phyloP scores from a whole-genome alignment of 37 sponge, comb jelly and placozoan species.

The Eunapius fragilis region DNA sequence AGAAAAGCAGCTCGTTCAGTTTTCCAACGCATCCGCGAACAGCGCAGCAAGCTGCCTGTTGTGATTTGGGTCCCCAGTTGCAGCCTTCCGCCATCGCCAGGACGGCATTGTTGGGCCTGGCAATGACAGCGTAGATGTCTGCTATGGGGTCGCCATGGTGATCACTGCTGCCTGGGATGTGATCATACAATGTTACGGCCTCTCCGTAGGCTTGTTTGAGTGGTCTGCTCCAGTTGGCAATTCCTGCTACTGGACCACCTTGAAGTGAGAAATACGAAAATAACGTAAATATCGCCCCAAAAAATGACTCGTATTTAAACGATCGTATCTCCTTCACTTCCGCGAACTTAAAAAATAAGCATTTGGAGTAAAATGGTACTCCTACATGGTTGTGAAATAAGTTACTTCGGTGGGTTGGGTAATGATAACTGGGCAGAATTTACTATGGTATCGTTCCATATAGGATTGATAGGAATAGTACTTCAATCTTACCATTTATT shows the following conservation, averaged over 20 bases:
- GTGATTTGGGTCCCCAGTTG: slow-evolving; percentile 80
- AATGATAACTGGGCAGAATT: too few species aligned
- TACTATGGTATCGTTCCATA: too few species aligned
- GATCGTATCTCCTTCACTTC: too few species aligned
- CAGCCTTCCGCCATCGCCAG: slow-evolving; percentile 80
- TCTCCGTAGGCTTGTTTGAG: slow-evolving; percentile 59
- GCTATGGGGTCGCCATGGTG: slow-evolving; percentile 88
- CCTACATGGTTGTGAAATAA: too few species aligned
- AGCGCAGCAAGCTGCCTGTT: slow-evolving; percentile 86
- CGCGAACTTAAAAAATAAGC: too few species aligned
- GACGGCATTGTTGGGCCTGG: slow-evolving; percentile 57
- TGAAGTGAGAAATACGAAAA: too few species aligned
- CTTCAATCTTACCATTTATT: too few species aligned
- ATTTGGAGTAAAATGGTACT: too few species aligned
- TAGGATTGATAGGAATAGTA: too few species aligned
- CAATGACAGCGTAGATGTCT: slow-evolving; percentile 69
- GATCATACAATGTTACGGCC: slow-evolving; percentile 82
- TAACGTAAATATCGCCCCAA: too few species aligned
- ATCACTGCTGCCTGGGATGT: slow-evolving; percentile 15
- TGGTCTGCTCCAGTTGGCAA: slow-evolving; percentile 55
- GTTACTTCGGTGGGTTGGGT: too few species aligned
- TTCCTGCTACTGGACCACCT: slow-evolving; percentile 43
- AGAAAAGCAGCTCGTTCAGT: slow-evolving; percentile 62
- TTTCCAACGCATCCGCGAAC: slow-evolving; percentile 62
- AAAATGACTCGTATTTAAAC: too few species aligned